Evolutionary conservation across 2,113 vertebrate genomes (phyloP).

Genomic region (Periophthalmodon schlosseri): DNA sequence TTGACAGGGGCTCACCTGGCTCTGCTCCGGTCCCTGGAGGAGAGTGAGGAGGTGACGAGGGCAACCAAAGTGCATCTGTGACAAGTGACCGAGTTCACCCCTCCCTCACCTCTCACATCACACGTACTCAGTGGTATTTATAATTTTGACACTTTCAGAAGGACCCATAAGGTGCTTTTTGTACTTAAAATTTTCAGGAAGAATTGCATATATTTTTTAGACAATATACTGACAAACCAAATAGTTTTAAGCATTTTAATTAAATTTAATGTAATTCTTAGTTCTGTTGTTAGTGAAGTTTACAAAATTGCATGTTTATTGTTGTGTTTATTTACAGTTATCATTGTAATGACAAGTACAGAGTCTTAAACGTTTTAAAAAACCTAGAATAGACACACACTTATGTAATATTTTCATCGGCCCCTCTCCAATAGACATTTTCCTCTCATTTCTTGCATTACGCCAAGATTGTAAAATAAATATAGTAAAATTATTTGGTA

Average conservation of each 20-base stretch:
- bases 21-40: slow-evolving; percentile 45
- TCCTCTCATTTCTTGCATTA: too few relatives aligned
- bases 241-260: neutral
- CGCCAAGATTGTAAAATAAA: too few relatives aligned
- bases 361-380: too few relatives aligned
- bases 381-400: too few relatives aligned
- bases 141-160: slow-evolving; percentile 29
- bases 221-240: neutral
- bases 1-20: slow-evolving; percentile 66
- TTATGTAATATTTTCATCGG: too few relatives aligned
- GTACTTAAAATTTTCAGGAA: neutral
- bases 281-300: too few relatives aligned
- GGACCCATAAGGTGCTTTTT: neutral
- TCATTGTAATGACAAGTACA: neutral
- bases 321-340: too few relatives aligned
- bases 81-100: slow-evolving; percentile 67
- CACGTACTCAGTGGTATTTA: slow-evolving; percentile 30
- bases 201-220: neutral
- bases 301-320: too few relatives aligned
- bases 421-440: too few relatives aligned
- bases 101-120: slow-evolving; percentile 31
- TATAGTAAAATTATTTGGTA: neutral
- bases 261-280: too few relatives aligned
- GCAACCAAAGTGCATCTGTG: slow-evolving; percentile 36
- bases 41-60: slow-evolving; percentile 45